Evolutionary conservation across 1,140 invertebrate species (phyloP).

Genomic region (Lepidurus couesii): DNA sequence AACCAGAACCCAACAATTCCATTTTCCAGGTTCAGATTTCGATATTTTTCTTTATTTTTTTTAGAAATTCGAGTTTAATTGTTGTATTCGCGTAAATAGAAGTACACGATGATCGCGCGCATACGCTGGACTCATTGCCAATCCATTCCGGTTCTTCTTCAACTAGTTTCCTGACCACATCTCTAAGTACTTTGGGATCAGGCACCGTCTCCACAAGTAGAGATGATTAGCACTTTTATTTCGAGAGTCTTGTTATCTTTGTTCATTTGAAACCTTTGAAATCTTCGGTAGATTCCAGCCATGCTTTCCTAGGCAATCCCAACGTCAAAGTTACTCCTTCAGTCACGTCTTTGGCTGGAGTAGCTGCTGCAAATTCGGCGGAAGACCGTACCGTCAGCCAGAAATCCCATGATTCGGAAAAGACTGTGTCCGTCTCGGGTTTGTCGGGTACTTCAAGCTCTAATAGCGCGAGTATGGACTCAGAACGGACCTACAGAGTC

Average conservation of each 20-base stretch:
- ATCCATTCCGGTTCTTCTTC: slow-evolving; percentile 11
- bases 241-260: background rate
- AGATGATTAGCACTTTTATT: background rate
- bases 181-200: background rate
- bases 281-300: background rate
- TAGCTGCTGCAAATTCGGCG: slow-evolving; percentile 7
- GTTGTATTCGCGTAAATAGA: slow-evolving; percentile 3
- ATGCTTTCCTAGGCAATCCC: background rate
- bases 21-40: slow-evolving; percentile 66
- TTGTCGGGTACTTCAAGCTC: slow-evolving; percentile 53
- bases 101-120: slow-evolving; percentile 31
- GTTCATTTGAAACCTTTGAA: background rate
- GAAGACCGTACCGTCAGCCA: slow-evolving; percentile 60
- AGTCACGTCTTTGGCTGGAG: slow-evolving; percentile 29
- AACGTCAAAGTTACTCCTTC: background rate
- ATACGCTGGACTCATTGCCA: slow-evolving; percentile 29
- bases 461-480: slow-evolving; percentile 68
- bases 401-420: slow-evolving; percentile 75
- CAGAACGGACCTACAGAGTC: slow-evolving; percentile 67
- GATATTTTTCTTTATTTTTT: background rate
- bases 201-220: background rate
- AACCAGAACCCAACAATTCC: slow-evolving; percentile 61
- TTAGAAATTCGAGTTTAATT: background rate
- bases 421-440: slow-evolving; percentile 59
- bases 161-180: background rate